Evolutionary conservation across 2,888 invertebrate genomes (phyloP).

Genomic region (Oligia latruncula): DNA sequence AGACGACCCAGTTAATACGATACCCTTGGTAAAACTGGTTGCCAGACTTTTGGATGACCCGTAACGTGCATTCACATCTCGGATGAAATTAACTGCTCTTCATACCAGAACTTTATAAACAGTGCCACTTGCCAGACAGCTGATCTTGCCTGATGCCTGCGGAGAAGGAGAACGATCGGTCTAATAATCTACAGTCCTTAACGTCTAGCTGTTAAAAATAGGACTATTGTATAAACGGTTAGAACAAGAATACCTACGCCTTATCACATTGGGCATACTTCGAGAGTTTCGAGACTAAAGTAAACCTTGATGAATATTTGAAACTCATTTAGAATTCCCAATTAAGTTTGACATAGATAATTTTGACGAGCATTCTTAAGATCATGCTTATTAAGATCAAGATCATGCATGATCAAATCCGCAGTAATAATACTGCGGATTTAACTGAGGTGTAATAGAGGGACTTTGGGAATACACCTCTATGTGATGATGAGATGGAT

Average conservation of each 20-base stretch:
- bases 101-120: neutral
- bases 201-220: neutral
- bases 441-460: too few species aligned
- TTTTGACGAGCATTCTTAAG: neutral
- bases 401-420: too few species aligned
- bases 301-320: constrained; percentile 40
- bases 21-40: too few species aligned
- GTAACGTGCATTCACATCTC: neutral
- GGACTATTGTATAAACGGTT: neutral
- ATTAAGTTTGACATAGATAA: constrained; percentile 8
- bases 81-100: neutral
- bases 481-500: too few species aligned
- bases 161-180: neutral
- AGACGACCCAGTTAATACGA: too few species aligned
- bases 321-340: constrained; percentile 19
- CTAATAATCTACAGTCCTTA: neutral
- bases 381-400: neutral
- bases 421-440: too few species aligned
- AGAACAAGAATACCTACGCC: constrained; percentile 30
- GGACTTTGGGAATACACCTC: too few species aligned
- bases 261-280: constrained; percentile 24
- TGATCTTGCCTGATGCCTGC: neutral
- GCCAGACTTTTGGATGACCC: too few species aligned
- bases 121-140: neutral
- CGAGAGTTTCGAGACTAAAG: constrained; percentile 2